A percentile compares a stretch with the other conserved stretches of the same genome.
These are phyloP conservation scores for Typhlichthys eigenmanni DNA, from an alignment of 2,797 vertebrate genomes.

Conservation along the genomic window DNA sequence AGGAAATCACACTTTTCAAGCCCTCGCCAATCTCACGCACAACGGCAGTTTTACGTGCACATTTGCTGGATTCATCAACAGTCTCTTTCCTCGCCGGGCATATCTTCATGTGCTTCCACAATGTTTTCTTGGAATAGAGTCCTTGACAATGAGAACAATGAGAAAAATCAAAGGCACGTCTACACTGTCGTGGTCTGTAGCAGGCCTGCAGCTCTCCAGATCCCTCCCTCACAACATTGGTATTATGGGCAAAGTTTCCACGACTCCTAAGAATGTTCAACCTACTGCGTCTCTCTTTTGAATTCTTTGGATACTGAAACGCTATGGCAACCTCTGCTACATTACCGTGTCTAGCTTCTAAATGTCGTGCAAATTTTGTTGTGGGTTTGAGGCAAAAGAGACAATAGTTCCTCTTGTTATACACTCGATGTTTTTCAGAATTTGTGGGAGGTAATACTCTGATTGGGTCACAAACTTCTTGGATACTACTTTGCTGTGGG, in stretches of 20 bases:
- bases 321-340: neutral
- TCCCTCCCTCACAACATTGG: slow-evolving; percentile 4
- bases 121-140: neutral
- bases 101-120: slow-evolving; percentile 1
- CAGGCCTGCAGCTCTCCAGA: slow-evolving; percentile 13
- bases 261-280: slow-evolving; percentile 15
- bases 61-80: slow-evolving; percentile 10
- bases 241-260: slow-evolving; percentile 18
- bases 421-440: neutral
- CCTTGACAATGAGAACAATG: slow-evolving; percentile 1
- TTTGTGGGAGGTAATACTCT: slow-evolving; percentile 5
- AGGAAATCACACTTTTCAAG: slow-evolving; percentile 14
- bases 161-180: neutral
- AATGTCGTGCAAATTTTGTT: slow-evolving; percentile 2
- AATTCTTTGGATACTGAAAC: slow-evolving; percentile 3
- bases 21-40: slow-evolving; percentile 10
- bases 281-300: neutral
- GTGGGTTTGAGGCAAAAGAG: slow-evolving; percentile 6
- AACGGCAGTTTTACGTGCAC: slow-evolving; percentile 15
- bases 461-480: neutral
- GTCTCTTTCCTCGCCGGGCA: slow-evolving; percentile 15
- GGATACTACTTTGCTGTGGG: neutral
- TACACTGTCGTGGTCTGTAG: slow-evolving; percentile 1
- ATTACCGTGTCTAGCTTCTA: neutral
- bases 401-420: slow-evolving; percentile 14